A percentile compares a stretch with the other conserved stretches of the same genome.
phyloP scores from a whole-genome alignment of 2,888 invertebrate genomes.

The Neria commutata region DNA sequence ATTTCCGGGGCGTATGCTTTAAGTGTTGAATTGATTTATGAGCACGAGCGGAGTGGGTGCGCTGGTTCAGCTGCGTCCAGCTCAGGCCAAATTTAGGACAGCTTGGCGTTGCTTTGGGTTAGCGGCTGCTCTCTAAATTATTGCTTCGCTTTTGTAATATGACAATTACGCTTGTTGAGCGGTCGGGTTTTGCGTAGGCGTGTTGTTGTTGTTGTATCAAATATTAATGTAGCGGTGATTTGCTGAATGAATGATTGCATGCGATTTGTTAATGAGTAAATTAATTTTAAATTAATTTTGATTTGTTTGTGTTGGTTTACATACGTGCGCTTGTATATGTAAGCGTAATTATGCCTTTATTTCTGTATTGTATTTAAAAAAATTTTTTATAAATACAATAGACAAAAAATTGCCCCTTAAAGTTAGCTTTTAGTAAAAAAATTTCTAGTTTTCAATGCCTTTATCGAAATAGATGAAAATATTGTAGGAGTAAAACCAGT shows the following conservation, averaged over 20 bases:
- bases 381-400: too few relatives aligned
- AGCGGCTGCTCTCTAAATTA: slow-evolving; percentile 1
- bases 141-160: slow-evolving; percentile 27
- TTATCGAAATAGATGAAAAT: too few relatives aligned
- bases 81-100: slow-evolving; percentile 1
- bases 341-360: too few relatives aligned
- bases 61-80: not conserved
- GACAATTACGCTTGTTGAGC: slow-evolving; percentile 37
- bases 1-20: not conserved
- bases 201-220: not conserved
- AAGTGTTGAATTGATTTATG: slow-evolving; percentile 47
- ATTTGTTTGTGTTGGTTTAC: not conserved
- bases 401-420: too few relatives aligned
- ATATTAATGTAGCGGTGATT: not conserved
- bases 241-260: not conserved
- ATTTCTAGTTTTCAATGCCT: too few relatives aligned
- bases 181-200: not conserved
- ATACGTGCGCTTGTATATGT: not conserved
- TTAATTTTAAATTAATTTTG: not conserved
- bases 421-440: too few relatives aligned
- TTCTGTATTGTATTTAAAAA: too few relatives aligned
- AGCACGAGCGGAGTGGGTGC: slow-evolving; percentile 18
- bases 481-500: too few relatives aligned
- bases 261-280: not conserved
- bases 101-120: slow-evolving; percentile 1